These are phyloP conservation scores for Scalopus aquaticus DNA, from an alignment of 2,113 vertebrate genomes.

Conservation along the genomic window DNA sequence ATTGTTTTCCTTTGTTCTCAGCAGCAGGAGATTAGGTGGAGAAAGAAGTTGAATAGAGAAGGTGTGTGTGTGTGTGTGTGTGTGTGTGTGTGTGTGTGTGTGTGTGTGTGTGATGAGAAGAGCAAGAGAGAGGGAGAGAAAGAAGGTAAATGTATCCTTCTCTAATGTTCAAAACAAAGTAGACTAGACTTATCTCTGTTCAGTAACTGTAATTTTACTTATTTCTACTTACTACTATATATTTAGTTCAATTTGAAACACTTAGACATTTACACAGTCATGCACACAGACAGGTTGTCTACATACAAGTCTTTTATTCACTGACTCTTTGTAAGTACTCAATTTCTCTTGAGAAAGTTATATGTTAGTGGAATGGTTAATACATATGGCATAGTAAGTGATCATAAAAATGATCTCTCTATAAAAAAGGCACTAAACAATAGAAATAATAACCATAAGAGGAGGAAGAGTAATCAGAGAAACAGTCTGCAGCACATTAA, in stretches of 20 bases:
- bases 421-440: constrained; percentile 74
- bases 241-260: background rate
- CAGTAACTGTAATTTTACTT: background rate
- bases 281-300: background rate
- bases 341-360: constrained; percentile 6
- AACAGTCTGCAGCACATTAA: constrained; percentile 61
- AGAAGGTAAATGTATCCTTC: background rate
- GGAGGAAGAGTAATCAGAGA: constrained; percentile 57
- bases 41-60: background rate
- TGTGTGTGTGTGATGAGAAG: too few species aligned
- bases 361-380: constrained; percentile 59
- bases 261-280: background rate
- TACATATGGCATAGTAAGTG: constrained; percentile 59
- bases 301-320: background rate
- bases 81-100: background rate
- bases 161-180: background rate
- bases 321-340: background rate
- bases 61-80: background rate
- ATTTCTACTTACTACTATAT: background rate
- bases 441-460: constrained; percentile 62
- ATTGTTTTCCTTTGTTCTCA: background rate
- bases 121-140: too few species aligned
- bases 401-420: constrained; percentile 77
- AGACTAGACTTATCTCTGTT: background rate
- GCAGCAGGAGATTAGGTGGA: background rate